Conservation (phyloP, 2,888 invertebrate genomes). For the Allolobophora icterica region DNA sequence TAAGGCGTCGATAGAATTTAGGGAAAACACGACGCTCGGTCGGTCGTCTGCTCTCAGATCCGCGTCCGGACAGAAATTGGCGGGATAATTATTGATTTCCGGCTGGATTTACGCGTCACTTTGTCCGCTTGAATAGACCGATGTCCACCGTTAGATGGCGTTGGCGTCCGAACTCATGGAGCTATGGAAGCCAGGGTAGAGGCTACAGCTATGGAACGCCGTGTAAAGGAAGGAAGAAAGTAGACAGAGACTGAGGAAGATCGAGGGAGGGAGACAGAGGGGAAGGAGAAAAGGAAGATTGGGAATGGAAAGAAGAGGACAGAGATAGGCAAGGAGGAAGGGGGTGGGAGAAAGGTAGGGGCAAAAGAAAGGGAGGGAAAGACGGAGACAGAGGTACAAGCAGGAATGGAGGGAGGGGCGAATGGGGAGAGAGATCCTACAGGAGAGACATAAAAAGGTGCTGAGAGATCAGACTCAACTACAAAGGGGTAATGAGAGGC, state of each 20-base stretch:
- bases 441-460: background rate
- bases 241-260: no score
- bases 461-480: no score
- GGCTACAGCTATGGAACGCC: background rate
- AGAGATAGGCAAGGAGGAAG: background rate
- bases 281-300: no score
- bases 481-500: no score
- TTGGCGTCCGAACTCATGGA: background rate
- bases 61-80: background rate
- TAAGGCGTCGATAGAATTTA: slow-evolving; percentile 17
- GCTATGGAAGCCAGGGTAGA: background rate
- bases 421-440: no score
- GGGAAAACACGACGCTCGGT: background rate
- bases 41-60: background rate
- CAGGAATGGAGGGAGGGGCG: no score
- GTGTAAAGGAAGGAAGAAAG: no score
- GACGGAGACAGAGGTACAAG: background rate
- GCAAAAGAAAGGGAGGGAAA: background rate
- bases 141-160: background rate
- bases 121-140: background rate
- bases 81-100: slow-evolving; percentile 20
- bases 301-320: no score
- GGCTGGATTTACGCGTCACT: background rate
- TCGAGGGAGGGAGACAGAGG: no score
- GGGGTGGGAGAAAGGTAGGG: background rate